Base-by-base conservation (phyloP, 30 jellyfish, hydroid and myxozoan genomes). In the Pelagia noctiluca region DNA sequence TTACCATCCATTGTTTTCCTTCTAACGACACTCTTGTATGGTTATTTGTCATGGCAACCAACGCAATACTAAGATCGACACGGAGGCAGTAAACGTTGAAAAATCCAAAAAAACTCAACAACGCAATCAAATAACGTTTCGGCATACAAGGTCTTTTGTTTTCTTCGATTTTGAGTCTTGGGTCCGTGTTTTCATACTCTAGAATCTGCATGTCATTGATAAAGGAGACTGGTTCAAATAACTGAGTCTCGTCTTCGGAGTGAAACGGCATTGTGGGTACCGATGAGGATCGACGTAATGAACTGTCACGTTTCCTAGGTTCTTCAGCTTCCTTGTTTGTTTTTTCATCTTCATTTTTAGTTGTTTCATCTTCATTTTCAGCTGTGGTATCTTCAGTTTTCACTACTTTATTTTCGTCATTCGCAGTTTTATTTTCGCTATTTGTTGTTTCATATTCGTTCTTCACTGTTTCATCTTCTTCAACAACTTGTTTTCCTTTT, bases 11-110 rank as follows among this genome's bases (percentile, higher is more conserved):
- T 70, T 94, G 94, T n/a, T 84, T 88, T 22, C 99, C 99, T 33
- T 81, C 35, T 30, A 84, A 29, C 32, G 74, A 61, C 68, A 94
- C 83, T 79, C 97, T 52, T 21, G 92, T 88, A 76, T 94, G 99
- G 68, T 78, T 71, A 63, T 82, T 79, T 3, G 99, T 88, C 99
- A 94, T 94, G 19, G 99, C 99, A 34, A 94, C 99, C 83, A 94
- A 69, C 60, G 99, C 88, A 0, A 94, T 89, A 53, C 99, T 94
- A 48, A 94, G 67, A 78, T 94, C 96, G 48, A 87, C 99, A 5
- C 99, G 95, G 11, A 94, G 61, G 47, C 99, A 94, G 67, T 94
- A 94, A 30, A 94, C 99, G 64, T 78, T 87, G 67, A 94, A 94
- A 63, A 94, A 87, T 19, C 99, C 96, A 87, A 94, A 85, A 57